phyloP scores from a whole-genome alignment of 2,113 vertebrate genomes.

The Catagonus wagneri region DNA sequence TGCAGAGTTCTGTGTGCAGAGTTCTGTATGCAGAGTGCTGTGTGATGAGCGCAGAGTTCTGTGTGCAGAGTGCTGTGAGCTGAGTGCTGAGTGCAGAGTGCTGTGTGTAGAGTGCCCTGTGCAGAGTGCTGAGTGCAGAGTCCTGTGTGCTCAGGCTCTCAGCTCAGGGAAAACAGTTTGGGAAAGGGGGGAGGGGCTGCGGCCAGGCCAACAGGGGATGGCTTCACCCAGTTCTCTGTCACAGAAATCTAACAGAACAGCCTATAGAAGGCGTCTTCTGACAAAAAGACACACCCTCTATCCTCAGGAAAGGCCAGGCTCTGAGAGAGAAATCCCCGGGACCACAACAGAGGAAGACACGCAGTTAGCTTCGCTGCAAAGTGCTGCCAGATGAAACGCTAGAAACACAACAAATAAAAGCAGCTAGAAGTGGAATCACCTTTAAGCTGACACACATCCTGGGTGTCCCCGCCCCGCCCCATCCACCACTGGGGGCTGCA shows the following conservation, averaged over 20 bases:
- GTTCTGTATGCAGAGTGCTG: not conserved
- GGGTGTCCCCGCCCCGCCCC: not conserved
- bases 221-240: not conserved
- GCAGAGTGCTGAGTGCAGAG: not conserved
- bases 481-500: not conserved
- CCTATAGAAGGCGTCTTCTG: not conserved
- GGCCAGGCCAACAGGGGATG: not conserved
- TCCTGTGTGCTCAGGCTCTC: not conserved
- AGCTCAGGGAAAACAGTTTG: not conserved
- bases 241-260: not conserved
- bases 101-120: not conserved
- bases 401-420: not conserved
- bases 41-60: not conserved
- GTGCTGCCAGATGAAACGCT: not conserved
- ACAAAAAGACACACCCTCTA: fast-evolving
- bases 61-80: not conserved
- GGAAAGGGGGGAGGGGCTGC: fast-evolving
- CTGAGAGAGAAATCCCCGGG: not conserved
- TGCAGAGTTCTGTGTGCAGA: not conserved
- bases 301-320: not conserved
- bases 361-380: not conserved
- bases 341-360: not conserved
- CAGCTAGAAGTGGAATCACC: not conserved
- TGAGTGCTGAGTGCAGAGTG: not conserved
- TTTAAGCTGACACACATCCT: not conserved